phyloP scores from a whole-genome alignment of 2,797 vertebrate genomes.

The Sebastes oblongus region DNA sequence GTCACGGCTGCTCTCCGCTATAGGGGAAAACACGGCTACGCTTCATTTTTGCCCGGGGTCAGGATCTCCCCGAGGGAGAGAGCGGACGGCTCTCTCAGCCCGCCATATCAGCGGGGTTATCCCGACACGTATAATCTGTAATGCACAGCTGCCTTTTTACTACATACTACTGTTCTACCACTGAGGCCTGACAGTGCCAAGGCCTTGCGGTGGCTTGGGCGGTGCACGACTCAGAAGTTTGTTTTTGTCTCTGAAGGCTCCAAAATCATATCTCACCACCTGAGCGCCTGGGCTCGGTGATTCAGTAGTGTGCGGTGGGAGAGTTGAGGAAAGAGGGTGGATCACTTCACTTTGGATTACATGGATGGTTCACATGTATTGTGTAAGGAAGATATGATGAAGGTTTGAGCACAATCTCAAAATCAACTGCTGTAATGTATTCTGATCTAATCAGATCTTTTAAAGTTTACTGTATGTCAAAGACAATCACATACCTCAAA shows the following conservation, averaged over 20 bases:
- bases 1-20: slow-evolving; percentile 69
- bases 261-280: slow-evolving; percentile 73
- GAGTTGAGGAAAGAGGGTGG: slow-evolving; percentile 4
- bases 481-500: neutral
- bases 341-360: slow-evolving; percentile 10
- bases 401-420: neutral
- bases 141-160: slow-evolving; percentile 67
- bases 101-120: slow-evolving; percentile 64
- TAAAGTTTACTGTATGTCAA: neutral
- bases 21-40: slow-evolving; percentile 70
- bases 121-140: slow-evolving; percentile 72
- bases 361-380: slow-evolving; percentile 4
- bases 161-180: slow-evolving; percentile 60
- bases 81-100: slow-evolving; percentile 52
- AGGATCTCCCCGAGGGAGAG: slow-evolving; percentile 69
- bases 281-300: slow-evolving; percentile 51
- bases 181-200: slow-evolving; percentile 63
- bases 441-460: neutral
- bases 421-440: neutral
- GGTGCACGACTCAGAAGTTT: slow-evolving; percentile 67
- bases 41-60: slow-evolving; percentile 68
- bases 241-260: slow-evolving; percentile 62
- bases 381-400: neutral
- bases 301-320: slow-evolving; percentile 16
- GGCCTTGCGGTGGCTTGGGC: slow-evolving; percentile 66